Base-by-base conservation (phyloP, 2,797 vertebrate genomes). In the Carcharodon carcharias region DNA sequence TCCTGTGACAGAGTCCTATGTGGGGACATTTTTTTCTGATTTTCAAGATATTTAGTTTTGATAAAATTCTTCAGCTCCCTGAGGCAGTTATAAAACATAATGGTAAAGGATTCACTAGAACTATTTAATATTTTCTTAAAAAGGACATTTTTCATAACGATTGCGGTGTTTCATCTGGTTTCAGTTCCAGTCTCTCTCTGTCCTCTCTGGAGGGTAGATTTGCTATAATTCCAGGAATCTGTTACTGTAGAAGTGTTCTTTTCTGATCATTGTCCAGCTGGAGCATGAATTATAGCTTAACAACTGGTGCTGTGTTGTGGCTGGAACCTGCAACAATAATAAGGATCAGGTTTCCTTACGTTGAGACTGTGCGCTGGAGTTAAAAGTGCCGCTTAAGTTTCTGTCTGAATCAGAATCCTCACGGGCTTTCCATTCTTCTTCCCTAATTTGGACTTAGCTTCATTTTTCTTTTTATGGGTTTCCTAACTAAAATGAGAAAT, bases 291-390 rank as follows among this genome's bases (percentile, higher is more conserved):
- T 63, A 21, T 93, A 65, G 63, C n/a, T 35, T 65, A 65, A 92
- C 61, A 93, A 67, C 91, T 93, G 91, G 61, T 93, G 89, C 35
- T 92, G 89, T 92, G 91, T 67, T 93, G 91, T 93, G n/a, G 61
- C 61, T 93, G n/a, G n/a, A 91, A 65, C n/a, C 91, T 93, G 91
- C n/a, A 23, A 93, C 61, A 45, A 61, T 63, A 93, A 65, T 85
- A 93, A 93, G n/a, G 91, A 67, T 67, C 40, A 45, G 61, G 63
- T 67, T 93, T 93, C 35, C 63, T 93, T 93, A 23, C 61, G 67
- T 93, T 93, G 91, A 93, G 63, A 67, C 63, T 67, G 50, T 93
- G 63, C 91, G 0, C 63, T 93, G 61, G 91, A 93, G 63, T 67
- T 93, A 67, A 67, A 65, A 93, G 61, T 93, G 91, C 63, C 8